Base-by-base conservation (phyloP, 2,888 invertebrate species). In the Diloba caeruleocephala region DNA sequence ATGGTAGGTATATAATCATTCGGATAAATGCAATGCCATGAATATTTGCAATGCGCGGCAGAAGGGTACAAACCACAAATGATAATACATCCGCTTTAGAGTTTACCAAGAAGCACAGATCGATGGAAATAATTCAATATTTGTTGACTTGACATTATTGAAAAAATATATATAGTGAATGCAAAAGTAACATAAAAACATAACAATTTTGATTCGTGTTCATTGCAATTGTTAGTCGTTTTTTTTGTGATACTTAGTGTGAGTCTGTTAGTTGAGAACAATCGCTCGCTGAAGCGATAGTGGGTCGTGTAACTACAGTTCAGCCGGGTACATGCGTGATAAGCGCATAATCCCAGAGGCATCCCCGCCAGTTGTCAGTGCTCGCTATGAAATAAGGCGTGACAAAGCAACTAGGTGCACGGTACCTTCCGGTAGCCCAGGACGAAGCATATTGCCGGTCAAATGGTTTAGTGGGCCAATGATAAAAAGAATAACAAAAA, bases 21-120 rank as follows among this genome's bases (percentile, higher is more conserved):
- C 82, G 81, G 77, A 84, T 66, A 64, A 64, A 88, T 89, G 86
- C 88, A 86, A 90, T 88, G 86, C 84, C 80, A 87, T 88, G 87
- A 81, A 70, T 75, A 78, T 81, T 82, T 85, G 87, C 86, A 85
- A 89, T 87, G 87, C 87, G 82, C 79, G 86, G 85, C 89, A 81
- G 74, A 81, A 79, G 85, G 88, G 81, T 89, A 89, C 90, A 88
- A 88, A 89, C 90, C 92, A 89, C 81, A 88, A 86, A 89, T 87
- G 86, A 90, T 83, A 82, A 79, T 79, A 83, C 80, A 84, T 89
- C 92, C 93, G 93, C 93, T 84, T 86, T 88, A 93, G 93, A 93
- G 93, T 93, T 91, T 87, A 92, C 93, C 93, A 93, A 93, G 93
- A 93, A 92, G 93, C 92, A 89, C 78, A 88, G 84, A 85, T 88